These are phyloP conservation scores for Agrilus mali DNA, from an alignment of 2,888 invertebrate genomes.

Conservation along the genomic window DNA sequence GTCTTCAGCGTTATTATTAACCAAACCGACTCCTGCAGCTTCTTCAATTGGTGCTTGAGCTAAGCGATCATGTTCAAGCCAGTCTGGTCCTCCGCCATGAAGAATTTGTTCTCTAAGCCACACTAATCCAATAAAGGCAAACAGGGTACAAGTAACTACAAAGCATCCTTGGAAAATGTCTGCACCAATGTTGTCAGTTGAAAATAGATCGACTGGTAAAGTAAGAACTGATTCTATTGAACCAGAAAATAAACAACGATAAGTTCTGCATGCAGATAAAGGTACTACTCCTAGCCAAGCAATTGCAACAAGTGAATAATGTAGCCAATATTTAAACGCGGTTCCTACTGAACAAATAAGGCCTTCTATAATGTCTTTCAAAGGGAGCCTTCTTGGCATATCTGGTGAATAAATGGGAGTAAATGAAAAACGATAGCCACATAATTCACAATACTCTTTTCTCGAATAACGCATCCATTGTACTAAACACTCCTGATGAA, in stretches of 20 bases:
- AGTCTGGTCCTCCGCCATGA: slow-evolving; percentile 94
- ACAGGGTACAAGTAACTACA: slow-evolving; percentile 90
- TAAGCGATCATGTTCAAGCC: slow-evolving; percentile 69
- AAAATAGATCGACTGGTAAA: slow-evolving; percentile 82
- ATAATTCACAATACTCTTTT: slow-evolving; percentile 97
- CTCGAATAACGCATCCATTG: slow-evolving; percentile 99
- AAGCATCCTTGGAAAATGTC: slow-evolving; percentile 95
- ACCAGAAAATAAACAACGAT: slow-evolving; percentile 84
- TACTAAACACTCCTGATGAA: slow-evolving; percentile 95
- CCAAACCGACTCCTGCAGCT: slow-evolving; percentile 11
- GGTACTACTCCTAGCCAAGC: slow-evolving; percentile 98
- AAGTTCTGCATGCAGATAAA: slow-evolving; percentile 89
- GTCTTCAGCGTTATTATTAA: slow-evolving; percentile 16
- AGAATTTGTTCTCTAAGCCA: slow-evolving; percentile 97
- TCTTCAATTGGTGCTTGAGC: slow-evolving; percentile 32
- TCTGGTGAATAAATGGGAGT: slow-evolving; percentile 99
- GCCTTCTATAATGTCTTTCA: slow-evolving; percentile 86
- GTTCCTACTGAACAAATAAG: slow-evolving; percentile 78
- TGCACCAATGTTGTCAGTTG: slow-evolving; percentile 81
- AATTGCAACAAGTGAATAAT: slow-evolving; percentile 90
- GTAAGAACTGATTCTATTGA: slow-evolving; percentile 77
- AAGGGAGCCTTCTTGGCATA: slow-evolving; percentile 94
- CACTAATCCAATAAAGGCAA: slow-evolving; percentile 92
- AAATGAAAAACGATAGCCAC: slow-evolving; percentile 94
- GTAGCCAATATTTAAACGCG: slow-evolving; percentile 92